Evolutionary conservation across 2,797 vertebrate species (phyloP).

Genomic region (Pteropus rufus): DNA sequence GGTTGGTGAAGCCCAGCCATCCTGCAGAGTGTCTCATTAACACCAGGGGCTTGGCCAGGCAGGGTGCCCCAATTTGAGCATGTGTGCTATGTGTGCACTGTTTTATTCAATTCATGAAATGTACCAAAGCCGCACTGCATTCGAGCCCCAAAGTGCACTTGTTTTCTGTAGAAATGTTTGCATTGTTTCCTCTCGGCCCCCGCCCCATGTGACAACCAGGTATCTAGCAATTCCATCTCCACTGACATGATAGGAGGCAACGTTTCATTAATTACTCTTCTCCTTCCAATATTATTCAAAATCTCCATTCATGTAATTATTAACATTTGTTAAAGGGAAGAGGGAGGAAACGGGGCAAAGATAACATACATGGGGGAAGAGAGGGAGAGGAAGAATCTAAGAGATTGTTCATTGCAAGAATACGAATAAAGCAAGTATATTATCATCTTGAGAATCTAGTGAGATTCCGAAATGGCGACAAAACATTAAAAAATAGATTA

Average conservation of each 20-base stretch:
- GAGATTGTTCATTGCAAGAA: conserved; percentile 21
- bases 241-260: conserved; percentile 35
- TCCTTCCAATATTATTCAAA: conserved; percentile 65
- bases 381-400: background rate
- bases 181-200: background rate
- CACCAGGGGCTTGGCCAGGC: background rate
- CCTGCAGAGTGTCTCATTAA: conserved; percentile 32
- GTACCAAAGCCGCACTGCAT: conserved; percentile 44
- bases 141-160: background rate
- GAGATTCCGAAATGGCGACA: conserved; percentile 57
- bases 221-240: conserved; percentile 51
- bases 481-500: conserved; percentile 68
- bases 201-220: background rate
- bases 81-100: background rate
- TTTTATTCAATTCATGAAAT: background rate
- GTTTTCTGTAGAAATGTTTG: conserved; percentile 36
- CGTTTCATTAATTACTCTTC: conserved; percentile 75
- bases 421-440: conserved; percentile 19
- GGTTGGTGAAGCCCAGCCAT: background rate
- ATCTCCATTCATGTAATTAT: conserved; percentile 59
- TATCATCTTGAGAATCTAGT: conserved; percentile 44
- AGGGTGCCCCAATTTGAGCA: background rate
- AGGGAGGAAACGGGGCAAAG: background rate
- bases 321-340: conserved; percentile 44
- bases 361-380: background rate